phyloP scores from a whole-genome alignment of 2,888 invertebrate genomes.

The Phortica okadai region DNA sequence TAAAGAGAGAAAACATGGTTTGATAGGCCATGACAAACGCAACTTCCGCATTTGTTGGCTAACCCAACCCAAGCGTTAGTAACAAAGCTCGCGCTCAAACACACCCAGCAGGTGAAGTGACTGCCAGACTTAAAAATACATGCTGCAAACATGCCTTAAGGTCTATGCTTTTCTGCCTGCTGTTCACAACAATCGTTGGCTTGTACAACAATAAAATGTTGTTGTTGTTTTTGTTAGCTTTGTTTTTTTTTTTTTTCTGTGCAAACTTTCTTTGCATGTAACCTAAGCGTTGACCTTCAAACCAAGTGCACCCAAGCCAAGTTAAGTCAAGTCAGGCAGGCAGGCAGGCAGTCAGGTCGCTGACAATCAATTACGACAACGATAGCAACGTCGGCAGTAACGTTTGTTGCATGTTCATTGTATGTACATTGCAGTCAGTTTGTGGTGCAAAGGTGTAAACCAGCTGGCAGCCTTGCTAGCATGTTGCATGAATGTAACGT shows the following conservation, averaged over 20 bases:
- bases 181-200: background rate
- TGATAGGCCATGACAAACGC: conserved; percentile 1
- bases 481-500: background rate
- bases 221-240: too few relatives aligned
- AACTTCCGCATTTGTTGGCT: background rate
- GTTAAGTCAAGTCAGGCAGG: background rate
- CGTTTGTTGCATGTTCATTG: background rate
- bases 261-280: conserved; percentile 27
- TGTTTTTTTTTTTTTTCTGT: background rate
- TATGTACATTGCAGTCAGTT: background rate
- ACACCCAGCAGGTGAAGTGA: conserved; percentile 11
- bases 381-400: background rate
- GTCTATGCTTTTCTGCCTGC: background rate
- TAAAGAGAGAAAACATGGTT: background rate
- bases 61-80: background rate
- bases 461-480: conserved; percentile 24
- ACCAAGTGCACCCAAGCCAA: conserved; percentile 21
- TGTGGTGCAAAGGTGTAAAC: conserved; percentile 21
- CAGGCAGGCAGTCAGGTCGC: conserved; percentile 15
- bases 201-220: too few relatives aligned
- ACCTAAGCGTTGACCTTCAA: conserved; percentile 28
- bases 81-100: background rate
- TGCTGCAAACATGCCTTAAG: background rate
- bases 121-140: background rate
- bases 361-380: conserved; percentile 26